phyloP scores from a whole-genome alignment of 1,140 invertebrate genomes.

The Bombus waltoni region DNA sequence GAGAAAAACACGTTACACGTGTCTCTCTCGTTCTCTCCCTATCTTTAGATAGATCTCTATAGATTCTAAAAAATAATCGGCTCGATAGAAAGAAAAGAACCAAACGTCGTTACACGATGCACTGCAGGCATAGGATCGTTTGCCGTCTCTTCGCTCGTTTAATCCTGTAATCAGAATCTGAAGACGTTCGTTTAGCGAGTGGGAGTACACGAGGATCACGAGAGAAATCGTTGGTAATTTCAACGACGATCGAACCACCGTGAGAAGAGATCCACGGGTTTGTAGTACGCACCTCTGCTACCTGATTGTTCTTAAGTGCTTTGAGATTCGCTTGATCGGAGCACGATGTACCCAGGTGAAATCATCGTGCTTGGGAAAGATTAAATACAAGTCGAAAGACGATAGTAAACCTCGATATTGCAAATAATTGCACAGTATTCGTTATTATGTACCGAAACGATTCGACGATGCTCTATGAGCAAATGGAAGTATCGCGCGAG shows the following conservation, averaged over 20 bases:
- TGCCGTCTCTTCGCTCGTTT: too few species aligned
- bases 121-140: not conserved
- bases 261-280: constrained; percentile 54
- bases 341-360: constrained; percentile 6
- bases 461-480: not conserved
- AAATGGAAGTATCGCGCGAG: too few species aligned
- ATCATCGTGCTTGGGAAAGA: constrained; percentile 42
- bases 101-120: not conserved
- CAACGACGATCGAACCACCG: constrained; percentile 46
- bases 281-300: constrained; percentile 46
- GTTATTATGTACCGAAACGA: too few species aligned
- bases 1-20: too few species aligned
- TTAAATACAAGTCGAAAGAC: not conserved
- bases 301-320: constrained; percentile 18
- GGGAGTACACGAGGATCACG: not conserved
- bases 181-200: constrained; percentile 7
- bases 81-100: not conserved
- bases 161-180: not conserved
- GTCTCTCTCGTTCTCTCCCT: too few species aligned
- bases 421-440: not conserved
- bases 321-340: constrained; percentile 34
- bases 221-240: constrained; percentile 42
- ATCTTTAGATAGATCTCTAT: too few species aligned
- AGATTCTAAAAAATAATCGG: too few species aligned
- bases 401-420: not conserved